Conservation (phyloP, 2,113 vertebrate species). For the Embiotoca jacksoni region DNA sequence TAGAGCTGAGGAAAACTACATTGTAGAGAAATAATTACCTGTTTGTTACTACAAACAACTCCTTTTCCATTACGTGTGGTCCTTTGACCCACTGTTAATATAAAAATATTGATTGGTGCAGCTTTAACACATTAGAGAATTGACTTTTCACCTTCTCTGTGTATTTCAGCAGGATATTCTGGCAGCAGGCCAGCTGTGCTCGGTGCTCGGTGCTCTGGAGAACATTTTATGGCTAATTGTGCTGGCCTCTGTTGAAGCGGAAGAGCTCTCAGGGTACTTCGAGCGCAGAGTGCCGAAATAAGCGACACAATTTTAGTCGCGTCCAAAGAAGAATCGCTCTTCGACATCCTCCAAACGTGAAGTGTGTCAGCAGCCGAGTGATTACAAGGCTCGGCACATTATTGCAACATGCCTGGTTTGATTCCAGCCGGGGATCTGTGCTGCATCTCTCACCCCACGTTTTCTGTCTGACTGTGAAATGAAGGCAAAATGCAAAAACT, state of each 20-base stretch:
- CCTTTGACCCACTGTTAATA: neutral
- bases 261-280: constrained; percentile 22
- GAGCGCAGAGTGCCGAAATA: neutral
- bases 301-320: constrained; percentile 3
- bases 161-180: neutral
- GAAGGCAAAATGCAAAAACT: neutral
- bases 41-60: neutral
- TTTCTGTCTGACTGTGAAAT: neutral
- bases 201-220: neutral
- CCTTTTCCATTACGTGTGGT: neutral
- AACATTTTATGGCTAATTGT: neutral
- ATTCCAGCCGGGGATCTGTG: neutral
- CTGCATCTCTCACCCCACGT: neutral
- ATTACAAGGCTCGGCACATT: neutral
- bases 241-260: neutral
- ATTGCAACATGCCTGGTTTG: neutral
- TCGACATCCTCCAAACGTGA: neutral
- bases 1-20: too few relatives aligned
- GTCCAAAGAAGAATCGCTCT: constrained; percentile 6
- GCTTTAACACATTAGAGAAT: neutral
- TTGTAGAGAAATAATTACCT: too few relatives aligned
- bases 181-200: constrained; percentile 2
- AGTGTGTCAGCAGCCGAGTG: neutral
- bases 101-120: neutral
- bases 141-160: neutral